Conservation (phyloP, 2,888 invertebrate species). For the Cyaniris semiargus region DNA sequence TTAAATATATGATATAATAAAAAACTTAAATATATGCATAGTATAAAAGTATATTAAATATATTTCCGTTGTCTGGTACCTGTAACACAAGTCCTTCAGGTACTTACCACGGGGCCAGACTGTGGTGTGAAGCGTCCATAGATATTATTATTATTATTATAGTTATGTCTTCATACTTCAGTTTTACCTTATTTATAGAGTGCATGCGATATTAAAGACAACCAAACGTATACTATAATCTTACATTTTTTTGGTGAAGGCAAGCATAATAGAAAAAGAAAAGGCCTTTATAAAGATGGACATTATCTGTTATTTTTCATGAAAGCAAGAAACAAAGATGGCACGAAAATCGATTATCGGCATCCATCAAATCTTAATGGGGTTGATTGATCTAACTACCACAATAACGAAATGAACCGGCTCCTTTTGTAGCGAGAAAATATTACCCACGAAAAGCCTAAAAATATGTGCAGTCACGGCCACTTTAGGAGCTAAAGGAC, state of each 20-base stretch:
- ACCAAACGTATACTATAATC: no score
- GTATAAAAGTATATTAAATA: no score
- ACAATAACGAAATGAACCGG: slow-evolving; percentile 11
- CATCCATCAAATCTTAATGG: slow-evolving; percentile 17
- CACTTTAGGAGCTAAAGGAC: not conserved
- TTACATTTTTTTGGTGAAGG: not conserved
- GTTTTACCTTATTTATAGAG: no score
- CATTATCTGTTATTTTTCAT: not conserved
- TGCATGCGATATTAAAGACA: no score
- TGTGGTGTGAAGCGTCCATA: no score
- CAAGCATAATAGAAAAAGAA: not conserved
- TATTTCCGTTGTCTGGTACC: no score
- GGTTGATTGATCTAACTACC: slow-evolving; percentile 17
- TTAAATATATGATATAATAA: no score
- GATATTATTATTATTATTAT: no score
- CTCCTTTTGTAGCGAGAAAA: not conserved
- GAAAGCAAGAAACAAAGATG: slow-evolving; percentile 15
- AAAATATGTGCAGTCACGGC: not conserved
- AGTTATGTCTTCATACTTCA: no score
- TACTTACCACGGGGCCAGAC: no score
- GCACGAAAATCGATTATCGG: slow-evolving; percentile 13
- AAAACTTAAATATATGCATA: no score
- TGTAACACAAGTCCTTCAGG: no score
- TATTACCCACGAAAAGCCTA: not conserved
- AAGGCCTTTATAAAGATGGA: not conserved